Conservation (phyloP, 2,797 vertebrate genomes). For the Balearica regulorum region DNA sequence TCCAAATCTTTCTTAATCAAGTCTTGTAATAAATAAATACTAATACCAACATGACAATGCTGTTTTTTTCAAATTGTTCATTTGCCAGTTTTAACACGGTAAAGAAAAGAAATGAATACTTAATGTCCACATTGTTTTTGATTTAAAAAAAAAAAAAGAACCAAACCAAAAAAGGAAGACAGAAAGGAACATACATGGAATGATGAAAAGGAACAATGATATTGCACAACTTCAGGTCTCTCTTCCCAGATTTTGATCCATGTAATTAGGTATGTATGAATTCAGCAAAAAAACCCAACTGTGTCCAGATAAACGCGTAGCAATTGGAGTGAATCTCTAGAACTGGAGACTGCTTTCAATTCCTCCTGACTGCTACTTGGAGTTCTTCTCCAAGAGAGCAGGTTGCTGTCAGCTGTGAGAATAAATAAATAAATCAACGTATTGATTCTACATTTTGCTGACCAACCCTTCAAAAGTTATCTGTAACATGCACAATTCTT, state of each 20-base stretch:
- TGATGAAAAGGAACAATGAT: conserved; percentile 73
- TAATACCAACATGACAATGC: conserved; percentile 52
- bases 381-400: conserved; percentile 12
- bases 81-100: conserved; percentile 73
- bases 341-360: conserved; percentile 23
- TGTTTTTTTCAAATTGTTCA: conserved; percentile 66
- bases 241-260: conserved; percentile 65
- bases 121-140: conserved; percentile 45
- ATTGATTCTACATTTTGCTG: conserved; percentile 26
- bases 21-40: conserved; percentile 61
- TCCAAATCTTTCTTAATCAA: conserved; percentile 12
- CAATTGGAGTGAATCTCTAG: conserved; percentile 49
- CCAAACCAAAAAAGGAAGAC: neutral
- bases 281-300: conserved; percentile 59
- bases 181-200: conserved; percentile 67
- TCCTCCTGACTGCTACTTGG: conserved; percentile 12
- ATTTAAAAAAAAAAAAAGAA: neutral
- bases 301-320: conserved; percentile 30
- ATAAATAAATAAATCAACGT: conserved; percentile 33
- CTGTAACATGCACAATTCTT: conserved; percentile 18
- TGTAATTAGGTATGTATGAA: conserved; percentile 53
- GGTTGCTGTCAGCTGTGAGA: conserved; percentile 54
- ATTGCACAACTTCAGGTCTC: conserved; percentile 75
- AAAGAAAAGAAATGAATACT: conserved; percentile 62
- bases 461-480: conserved; percentile 25